Evolutionary conservation across 2,797 vertebrate species (phyloP).

Genomic region (Manis crassicaudata): DNA sequence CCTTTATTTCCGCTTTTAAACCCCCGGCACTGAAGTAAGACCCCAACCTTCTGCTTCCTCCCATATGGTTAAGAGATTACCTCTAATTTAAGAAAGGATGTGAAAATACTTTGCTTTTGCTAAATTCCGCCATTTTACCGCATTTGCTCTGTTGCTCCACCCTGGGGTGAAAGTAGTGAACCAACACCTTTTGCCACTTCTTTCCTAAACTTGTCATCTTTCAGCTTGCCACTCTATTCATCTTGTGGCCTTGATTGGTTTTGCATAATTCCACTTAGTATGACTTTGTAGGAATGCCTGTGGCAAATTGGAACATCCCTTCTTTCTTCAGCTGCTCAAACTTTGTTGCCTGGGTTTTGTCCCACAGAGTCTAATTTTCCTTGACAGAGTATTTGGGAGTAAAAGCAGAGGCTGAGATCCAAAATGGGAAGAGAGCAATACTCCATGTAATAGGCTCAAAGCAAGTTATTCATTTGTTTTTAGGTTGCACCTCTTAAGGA

Average conservation of each 20-base stretch:
- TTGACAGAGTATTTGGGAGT: constrained; percentile 4
- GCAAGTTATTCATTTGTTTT: neutral
- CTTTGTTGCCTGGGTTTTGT: neutral
- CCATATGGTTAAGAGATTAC: neutral
- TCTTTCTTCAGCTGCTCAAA: neutral
- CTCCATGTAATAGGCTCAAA: neutral
- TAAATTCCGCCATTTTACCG: constrained; percentile 77
- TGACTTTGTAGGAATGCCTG: constrained; percentile 9
- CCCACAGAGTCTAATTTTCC: constrained; percentile 35
- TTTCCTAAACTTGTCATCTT: constrained; percentile 25
- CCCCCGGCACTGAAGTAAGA: neutral
- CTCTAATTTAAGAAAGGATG: neutral
- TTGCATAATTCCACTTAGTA: neutral
- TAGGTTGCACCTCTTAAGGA: constrained; percentile 75
- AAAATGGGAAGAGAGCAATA: neutral
- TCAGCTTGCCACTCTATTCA: neutral
- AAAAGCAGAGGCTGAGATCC: neutral
- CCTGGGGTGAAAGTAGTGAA: constrained; percentile 45
- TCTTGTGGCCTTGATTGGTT: neutral
- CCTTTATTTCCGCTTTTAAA: neutral
- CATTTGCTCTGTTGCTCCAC: constrained; percentile 50
- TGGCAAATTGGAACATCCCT: neutral
- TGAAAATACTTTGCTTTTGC: constrained; percentile 31
- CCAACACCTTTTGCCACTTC: neutral
- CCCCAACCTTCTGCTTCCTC: neutral